Percentiles rank a stretch among this genome's conserved stretches.
Evolutionary conservation across 1,140 invertebrate genomes (phyloP).

Genomic region (Macrosteles quadrilineatus): DNA sequence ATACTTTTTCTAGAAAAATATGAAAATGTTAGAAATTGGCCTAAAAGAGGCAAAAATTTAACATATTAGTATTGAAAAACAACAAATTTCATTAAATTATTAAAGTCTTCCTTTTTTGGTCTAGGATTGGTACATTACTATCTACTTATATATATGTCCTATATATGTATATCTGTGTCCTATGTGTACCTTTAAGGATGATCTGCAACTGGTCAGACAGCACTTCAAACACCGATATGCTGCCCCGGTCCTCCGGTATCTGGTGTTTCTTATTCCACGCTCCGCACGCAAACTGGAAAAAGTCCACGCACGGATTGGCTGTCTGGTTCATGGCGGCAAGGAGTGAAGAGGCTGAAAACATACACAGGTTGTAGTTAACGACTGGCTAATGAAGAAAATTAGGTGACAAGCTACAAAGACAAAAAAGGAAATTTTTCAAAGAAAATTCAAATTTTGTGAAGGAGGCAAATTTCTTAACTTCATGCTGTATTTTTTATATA

Average conservation of each 20-base stretch:
- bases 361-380: conserved; percentile 9
- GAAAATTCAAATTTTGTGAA: neutral
- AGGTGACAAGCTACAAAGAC: neutral
- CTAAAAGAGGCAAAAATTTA: too few species aligned
- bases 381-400: neutral
- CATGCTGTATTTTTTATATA: too few species aligned
- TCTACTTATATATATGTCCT: too few species aligned
- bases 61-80: too few species aligned
- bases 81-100: too few species aligned
- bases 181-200: conserved; percentile 76
- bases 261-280: conserved; percentile 87
- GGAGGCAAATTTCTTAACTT: too few species aligned
- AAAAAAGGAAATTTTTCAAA: neutral
- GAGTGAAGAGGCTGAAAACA: conserved; percentile 72
- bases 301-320: conserved; percentile 82
- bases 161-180: too few species aligned
- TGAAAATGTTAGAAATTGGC: too few species aligned
- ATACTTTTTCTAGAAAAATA: too few species aligned
- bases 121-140: too few species aligned
- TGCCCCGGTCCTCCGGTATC: conserved; percentile 86
- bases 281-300: conserved; percentile 89
- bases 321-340: conserved; percentile 80
- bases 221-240: conserved; percentile 87
- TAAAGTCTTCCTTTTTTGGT: too few species aligned
- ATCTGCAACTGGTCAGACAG: conserved; percentile 84